A percentile compares a stretch with the other conserved stretches of the same genome.
These are phyloP conservation scores for Pyrrhosoma nymphula DNA, from an alignment of 2,888 invertebrate genomes.

Conservation along the genomic window DNA sequence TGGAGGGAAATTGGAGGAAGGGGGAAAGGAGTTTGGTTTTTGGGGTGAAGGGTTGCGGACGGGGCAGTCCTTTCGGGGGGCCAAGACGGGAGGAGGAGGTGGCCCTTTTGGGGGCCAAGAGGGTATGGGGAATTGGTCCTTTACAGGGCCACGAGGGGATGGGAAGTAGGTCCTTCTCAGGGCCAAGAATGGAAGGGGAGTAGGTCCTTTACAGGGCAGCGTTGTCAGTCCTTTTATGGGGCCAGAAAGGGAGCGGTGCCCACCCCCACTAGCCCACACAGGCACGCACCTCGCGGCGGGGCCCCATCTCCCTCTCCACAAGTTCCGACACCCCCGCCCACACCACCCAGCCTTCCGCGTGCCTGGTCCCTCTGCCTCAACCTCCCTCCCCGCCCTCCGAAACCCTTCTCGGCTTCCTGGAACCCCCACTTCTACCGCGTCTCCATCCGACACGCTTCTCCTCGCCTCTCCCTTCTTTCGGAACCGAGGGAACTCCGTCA, in stretches of 20 bases:
- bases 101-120: neutral
- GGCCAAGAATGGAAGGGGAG: too few species aligned
- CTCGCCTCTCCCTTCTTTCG: neutral
- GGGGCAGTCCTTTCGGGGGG: neutral
- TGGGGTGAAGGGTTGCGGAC: too few species aligned
- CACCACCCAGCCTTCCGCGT: too few species aligned
- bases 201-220: too few species aligned
- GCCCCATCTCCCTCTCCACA: neutral
- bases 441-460: neutral
- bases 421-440: neutral
- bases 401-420: too few species aligned
- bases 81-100: neutral
- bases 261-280: conserved; percentile 1
- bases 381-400: neutral
- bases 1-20: neutral
- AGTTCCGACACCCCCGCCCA: neutral
- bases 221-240: neutral
- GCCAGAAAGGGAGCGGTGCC: neutral
- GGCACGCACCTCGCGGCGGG: conserved; percentile 26
- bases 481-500: neutral
- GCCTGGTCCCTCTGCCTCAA: neutral
- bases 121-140: neutral
- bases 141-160: neutral
- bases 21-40: conserved; percentile 6
- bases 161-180: neutral